Base-by-base conservation (phyloP, 1,140 invertebrate genomes). In the Bombus superbus region DNA sequence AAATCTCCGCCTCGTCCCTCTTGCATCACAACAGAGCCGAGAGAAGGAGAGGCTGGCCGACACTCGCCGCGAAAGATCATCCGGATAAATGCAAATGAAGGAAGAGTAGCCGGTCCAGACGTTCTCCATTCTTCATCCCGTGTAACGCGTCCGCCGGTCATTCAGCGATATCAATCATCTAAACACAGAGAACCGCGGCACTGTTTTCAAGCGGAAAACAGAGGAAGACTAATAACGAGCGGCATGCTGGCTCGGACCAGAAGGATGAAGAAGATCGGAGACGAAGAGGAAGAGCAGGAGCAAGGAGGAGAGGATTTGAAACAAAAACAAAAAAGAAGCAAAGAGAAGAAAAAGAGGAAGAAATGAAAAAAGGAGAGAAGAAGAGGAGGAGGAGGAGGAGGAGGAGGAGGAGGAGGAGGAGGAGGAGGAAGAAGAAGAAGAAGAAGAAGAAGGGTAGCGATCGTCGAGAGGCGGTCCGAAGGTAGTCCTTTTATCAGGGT, bases 401-500 rank as follows among this genome's bases (percentile, higher is more conserved):
- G 28, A 71, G 79, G 44, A 72, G 74, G 57, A 53, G 38, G 38
- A 35, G 35, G 32, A 15, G 15, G n/a, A 44, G 62, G 71, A 87
- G 73, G 59, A 83, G 28, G 71, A 44, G 1, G 71, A 47, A n/a
- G 71, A 53, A 40, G 80, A 47, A 42, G 81, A 42, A 69, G 64
- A 42, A 57, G 82, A 69, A 69, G 66, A 71, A 71, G 64, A 84
- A 71, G 82, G 53, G 75, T 57, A 84, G 82, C 75, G 82, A 79
- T 78, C 82, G 75, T 80, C 40, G 83, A 84, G 83, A 80, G 83
- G 83, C 83, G 77, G 77, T 80, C 25, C 77, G 68, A 73, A 80
- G 77, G 83, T 85, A 84, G 81, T 86, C 85, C 85, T 86, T 86
- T 86, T 86, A 86, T 86, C 81, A 72, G 85, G 85, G 72, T 81